Conservation (phyloP, 2,113 vertebrate species). For the Albula glossodonta region DNA sequence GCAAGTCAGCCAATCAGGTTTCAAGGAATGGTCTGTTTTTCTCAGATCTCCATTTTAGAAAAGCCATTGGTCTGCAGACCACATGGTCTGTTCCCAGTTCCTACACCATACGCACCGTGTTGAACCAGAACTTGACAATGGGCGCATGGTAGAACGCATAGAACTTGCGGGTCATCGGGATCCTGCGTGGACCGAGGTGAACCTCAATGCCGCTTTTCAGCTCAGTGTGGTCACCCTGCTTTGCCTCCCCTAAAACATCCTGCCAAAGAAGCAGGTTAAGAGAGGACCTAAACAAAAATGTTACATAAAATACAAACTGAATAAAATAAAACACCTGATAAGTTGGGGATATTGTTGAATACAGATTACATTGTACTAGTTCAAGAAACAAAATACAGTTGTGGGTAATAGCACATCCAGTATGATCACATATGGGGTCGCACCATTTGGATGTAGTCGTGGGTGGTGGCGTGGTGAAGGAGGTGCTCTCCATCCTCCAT, state of each 20-base stretch:
- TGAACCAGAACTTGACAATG: constrained; percentile 99
- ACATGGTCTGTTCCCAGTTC: too few species aligned
- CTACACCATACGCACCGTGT: constrained; percentile 76
- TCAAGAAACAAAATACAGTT: too few species aligned
- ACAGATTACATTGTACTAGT: too few species aligned
- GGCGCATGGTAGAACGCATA: constrained; percentile 97
- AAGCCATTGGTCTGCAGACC: too few species aligned
- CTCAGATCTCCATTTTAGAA: too few species aligned
- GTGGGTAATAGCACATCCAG: too few species aligned
- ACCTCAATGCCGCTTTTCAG: constrained; percentile 84
- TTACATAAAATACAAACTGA: background rate
- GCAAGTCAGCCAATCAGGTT: background rate
- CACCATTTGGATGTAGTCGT: constrained; percentile 92
- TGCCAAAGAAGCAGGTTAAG: constrained; percentile 54
- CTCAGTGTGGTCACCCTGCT: constrained; percentile 71
- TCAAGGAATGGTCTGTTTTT: too few species aligned
- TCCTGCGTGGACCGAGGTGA: constrained; percentile 81
- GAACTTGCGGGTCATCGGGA: constrained; percentile 92
- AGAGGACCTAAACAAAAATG: background rate
- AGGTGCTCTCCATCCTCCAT: constrained; percentile 97
- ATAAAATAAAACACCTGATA: background rate
- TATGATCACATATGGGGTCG: background rate
- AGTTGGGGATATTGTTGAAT: background rate
- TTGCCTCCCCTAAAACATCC: constrained; percentile 92
- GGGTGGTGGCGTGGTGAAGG: constrained; percentile 64